phyloP scores from a whole-genome alignment of 2,113 vertebrate species.

The Melanotaenia duboulayi region DNA sequence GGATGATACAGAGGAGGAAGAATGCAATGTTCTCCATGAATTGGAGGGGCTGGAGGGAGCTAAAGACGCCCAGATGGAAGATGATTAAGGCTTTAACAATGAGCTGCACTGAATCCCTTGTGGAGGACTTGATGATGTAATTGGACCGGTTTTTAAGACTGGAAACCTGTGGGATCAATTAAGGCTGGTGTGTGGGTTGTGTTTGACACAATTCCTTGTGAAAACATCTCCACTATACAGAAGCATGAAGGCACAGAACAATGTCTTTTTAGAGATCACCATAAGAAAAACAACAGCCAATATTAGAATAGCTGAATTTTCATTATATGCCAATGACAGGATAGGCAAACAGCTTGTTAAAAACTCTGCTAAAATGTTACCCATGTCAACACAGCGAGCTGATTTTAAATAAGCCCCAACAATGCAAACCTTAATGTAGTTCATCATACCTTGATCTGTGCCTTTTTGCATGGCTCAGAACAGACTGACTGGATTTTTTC shows the following conservation, averaged over 20 bases:
- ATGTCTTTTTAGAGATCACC: neutral
- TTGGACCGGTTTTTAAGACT: conserved; percentile 28
- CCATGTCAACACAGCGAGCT: neutral
- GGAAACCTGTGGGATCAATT: conserved; percentile 28
- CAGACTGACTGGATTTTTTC: conserved; percentile 93
- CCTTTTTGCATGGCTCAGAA: conserved; percentile 96
- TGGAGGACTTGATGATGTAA: conserved; percentile 20
- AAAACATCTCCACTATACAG: neutral
- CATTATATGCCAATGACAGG: neutral
- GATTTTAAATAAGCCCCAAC: neutral
- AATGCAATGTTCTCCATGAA: conserved; percentile 28
- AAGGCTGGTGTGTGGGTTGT: conserved; percentile 31
- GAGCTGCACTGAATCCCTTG: conserved; percentile 29
- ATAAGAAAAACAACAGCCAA: neutral
- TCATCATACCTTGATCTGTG: conserved; percentile 93
- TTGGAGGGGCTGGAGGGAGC: conserved; percentile 21
- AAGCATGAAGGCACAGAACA: neutral
- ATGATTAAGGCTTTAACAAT: conserved; percentile 54
- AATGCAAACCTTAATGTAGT: neutral
- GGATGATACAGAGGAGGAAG: conserved; percentile 24
- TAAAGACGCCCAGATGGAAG: conserved; percentile 42
- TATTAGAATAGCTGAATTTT: neutral
- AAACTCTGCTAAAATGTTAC: neutral
- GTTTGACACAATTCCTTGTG: conserved; percentile 12
- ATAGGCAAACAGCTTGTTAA: neutral